A percentile compares a stretch with the other conserved stretches of the same genome.
Conservation (phyloP, 2,888 invertebrate species). For the Lathronympha strigana region DNA sequence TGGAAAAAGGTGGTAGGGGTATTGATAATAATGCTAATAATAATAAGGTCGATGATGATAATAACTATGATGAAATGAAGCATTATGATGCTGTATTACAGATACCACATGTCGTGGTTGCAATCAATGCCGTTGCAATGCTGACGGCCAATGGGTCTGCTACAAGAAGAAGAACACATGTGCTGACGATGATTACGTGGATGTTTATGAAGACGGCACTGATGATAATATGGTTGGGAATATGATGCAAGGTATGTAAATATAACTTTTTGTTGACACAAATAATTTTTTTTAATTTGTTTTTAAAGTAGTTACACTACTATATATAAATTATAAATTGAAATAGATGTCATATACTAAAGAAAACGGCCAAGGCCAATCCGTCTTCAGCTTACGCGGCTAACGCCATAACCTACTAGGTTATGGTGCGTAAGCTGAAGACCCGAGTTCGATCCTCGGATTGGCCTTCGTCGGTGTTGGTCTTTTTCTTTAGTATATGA, state of each 20-base stretch:
- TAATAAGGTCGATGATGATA: background rate
- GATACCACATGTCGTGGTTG: slow-evolving; percentile 69
- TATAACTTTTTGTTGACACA: too few relatives aligned
- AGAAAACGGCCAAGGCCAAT: too few relatives aligned
- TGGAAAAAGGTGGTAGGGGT: background rate
- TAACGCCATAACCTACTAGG: too few relatives aligned
- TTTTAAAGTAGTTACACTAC: too few relatives aligned
- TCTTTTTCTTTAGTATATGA: too few relatives aligned
- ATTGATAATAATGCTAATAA: background rate
- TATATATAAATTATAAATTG: too few relatives aligned
- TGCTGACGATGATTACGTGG: background rate
- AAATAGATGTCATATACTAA: too few relatives aligned
- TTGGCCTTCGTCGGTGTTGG: too few relatives aligned
- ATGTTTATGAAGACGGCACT: slow-evolving; percentile 45
- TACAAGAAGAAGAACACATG: slow-evolving; percentile 53
- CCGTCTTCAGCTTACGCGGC: too few relatives aligned
- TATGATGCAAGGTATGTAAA: slow-evolving; percentile 8
- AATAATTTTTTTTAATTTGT: too few relatives aligned
- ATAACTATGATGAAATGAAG: background rate
- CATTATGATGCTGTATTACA: slow-evolving; percentile 51
- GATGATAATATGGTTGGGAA: slow-evolving; percentile 11
- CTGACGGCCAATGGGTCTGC: slow-evolving; percentile 61
- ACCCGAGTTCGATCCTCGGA: too few relatives aligned
- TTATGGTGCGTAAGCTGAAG: too few relatives aligned
- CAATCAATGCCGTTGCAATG: slow-evolving; percentile 59